Evolutionary conservation across 2,888 invertebrate genomes (phyloP), one percentile per base, ranked within the genome.

Genomic region (Bombyx huttoni): DNA sequence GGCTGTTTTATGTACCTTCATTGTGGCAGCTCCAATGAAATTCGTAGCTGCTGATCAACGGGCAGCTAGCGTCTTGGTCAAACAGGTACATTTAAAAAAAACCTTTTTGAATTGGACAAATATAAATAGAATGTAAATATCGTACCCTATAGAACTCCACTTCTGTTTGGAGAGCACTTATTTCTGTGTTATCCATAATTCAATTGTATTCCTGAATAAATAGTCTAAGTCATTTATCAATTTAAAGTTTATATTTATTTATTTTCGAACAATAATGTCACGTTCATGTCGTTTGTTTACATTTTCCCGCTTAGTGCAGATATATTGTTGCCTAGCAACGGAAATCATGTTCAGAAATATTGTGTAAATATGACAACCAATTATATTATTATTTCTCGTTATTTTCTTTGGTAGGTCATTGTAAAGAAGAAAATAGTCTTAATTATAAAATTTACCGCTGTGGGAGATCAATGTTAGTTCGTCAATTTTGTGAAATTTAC

Each of bases 91-190:
- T 24, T 24, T 24, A 24, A 24, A 24, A 9, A 13, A n/a, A 14
- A 2, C 8, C 24, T 24, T 50, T 24, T 34, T 40, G 34, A 34
- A 50, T 13, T 51, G 13, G 0, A 47, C 10, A 13, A 34, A 49
- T n/a, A 10, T 40, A 34, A 51, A 47, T 13, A 47, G 24, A 24
- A 24, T 24, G 24, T 24, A 48, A 35, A 48, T 33, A 14, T 53
- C 61, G 65, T 73, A 90, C 90, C 74, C 89, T 85, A 58, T 89
- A 89, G 75, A 84, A 89, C 49, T 87, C 77, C 34, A 89, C 71
- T 79, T 90, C 89, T 47, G 73, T 77, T 62, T 89, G 84, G 56
- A 90, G 71, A 49, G 81, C 77, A 54, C 80, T 72, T 55, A 71
- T 66, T 51, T 63, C 59, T 47, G 61, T 54, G 54, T 63, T 66